Evolutionary conservation across 2,888 invertebrate species (phyloP), one percentile per base, ranked within the genome.

Genomic region (Rhyacophila evoluta): DNA sequence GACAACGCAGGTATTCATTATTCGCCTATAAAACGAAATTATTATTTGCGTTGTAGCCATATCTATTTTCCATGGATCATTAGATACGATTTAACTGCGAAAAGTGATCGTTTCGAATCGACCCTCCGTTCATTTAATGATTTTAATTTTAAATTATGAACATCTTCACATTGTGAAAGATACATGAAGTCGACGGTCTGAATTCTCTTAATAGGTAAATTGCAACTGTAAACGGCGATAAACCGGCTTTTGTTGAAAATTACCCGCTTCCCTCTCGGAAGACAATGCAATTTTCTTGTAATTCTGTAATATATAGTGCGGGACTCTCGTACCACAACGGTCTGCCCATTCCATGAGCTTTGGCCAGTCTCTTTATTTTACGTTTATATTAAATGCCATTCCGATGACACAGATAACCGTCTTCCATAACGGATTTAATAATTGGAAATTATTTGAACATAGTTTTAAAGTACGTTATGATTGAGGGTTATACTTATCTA

Each of bases 171-270:
- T 1, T 55, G 15, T 8, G 19, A 55, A 55, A 55, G 55, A 55
- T 19, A 4, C 19, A 55, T 55, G 19, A 55, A 15, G 19, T 19
- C 8, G 19, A 3, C 55, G 55, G 15, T 55, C 19, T 55, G 55
- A 19, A 19, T 25, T 19, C 2, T 69, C 69, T 28, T 69, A 69
- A 69, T 69, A 69, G 33, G 27, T 19, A 72, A 37, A 25, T 28
- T 73, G 41, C 75, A 75, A 75, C 75, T 69, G 75, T 69, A 75
- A 75, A 39, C 29, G 15, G n/a, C 38, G 70, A 70, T 39, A 70
- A 75, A 75, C 72, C 72, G 70, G 33, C 75, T 37, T 69, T 38
- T 75, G 75, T 70, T 68, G 70, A 70, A 75, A 72, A 72, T 72
- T 72, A 12, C 72, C 37, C 38, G 38, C 25, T 75, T 70, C 70